Evolutionary conservation across 2,888 invertebrate species (phyloP).

Genomic region (Cinara cedri): DNA sequence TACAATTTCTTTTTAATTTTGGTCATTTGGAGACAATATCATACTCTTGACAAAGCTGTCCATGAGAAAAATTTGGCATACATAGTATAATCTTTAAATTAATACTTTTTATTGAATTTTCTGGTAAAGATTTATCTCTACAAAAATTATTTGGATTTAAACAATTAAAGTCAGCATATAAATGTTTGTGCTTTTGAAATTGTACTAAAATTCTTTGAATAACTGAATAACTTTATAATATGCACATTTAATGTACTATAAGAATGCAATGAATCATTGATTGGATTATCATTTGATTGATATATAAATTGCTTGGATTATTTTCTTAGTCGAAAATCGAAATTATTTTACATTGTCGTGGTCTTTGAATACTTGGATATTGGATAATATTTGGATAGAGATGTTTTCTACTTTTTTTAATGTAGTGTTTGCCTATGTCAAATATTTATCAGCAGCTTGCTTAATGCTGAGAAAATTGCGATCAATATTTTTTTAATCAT

Average conservation of each 20-base stretch:
- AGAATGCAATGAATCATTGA: background rate
- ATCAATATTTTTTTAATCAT: slow-evolving; percentile 9
- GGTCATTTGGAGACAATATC: background rate
- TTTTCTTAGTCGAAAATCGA: slow-evolving; percentile 6
- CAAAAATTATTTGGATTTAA: slow-evolving; percentile 4
- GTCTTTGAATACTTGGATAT: too few species aligned
- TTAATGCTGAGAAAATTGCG: background rate
- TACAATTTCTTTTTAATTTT: slow-evolving; percentile 1
- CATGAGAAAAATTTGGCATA: background rate
- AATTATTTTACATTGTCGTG: background rate
- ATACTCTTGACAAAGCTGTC: background rate
- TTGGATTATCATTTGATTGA: slow-evolving; percentile 3
- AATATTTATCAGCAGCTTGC: slow-evolving; percentile 17
- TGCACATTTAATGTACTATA: slow-evolving; percentile 3
- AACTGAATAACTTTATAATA: background rate
- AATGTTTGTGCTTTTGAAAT: slow-evolving; percentile 12
- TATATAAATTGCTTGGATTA: background rate
- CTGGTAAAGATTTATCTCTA: background rate
- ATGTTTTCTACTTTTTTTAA: background rate
- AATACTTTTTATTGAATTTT: slow-evolving; percentile 3
- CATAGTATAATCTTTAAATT: slow-evolving; percentile 4
- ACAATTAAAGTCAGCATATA: slow-evolving; percentile 3
- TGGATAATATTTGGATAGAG: slow-evolving; percentile 20
- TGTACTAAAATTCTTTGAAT: background rate
- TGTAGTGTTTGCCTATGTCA: background rate